phyloP scores from a whole-genome alignment of 2,113 vertebrate genomes.

The Brachyistius frenatus region DNA sequence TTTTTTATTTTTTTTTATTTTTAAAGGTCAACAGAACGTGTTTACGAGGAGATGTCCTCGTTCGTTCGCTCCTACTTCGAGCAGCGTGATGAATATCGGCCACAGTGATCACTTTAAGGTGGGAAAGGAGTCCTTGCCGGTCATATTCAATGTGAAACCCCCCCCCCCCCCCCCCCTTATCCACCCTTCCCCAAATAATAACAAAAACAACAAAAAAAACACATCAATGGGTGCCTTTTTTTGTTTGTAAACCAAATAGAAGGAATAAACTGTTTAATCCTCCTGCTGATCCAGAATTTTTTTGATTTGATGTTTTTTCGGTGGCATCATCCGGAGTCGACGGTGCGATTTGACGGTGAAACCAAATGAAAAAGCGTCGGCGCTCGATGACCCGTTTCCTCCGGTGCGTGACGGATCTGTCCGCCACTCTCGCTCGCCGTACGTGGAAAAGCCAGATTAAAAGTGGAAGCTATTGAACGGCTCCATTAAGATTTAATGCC shows the following conservation, averaged over 20 bases:
- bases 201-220: conserved; percentile 54
- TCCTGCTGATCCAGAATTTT: background rate
- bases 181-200: too few relatives aligned
- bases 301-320: too few relatives aligned
- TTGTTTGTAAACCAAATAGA: conserved; percentile 93
- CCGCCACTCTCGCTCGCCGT: conserved; percentile 4
- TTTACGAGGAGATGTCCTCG: background rate
- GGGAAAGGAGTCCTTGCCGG: conserved; percentile 9
- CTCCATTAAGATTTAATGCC: conserved; percentile 62
- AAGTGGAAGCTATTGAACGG: conserved; percentile 33
- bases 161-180: background rate
- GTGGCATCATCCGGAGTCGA: too few relatives aligned
- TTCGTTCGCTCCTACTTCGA: conserved; percentile 21
- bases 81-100: background rate
- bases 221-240: conserved; percentile 89
- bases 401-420: conserved; percentile 32
- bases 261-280: conserved; percentile 72
- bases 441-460: conserved; percentile 37
- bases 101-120: background rate
- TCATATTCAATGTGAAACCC: conserved; percentile 38
- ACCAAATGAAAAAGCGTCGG: conserved; percentile 14
- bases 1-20: too few relatives aligned
- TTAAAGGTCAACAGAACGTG: too few relatives aligned
- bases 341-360: background rate
- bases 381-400: conserved; percentile 62